Base-by-base conservation (phyloP, 53 echinoderm and acorn worm species). In the Echinarachnius parma region DNA sequence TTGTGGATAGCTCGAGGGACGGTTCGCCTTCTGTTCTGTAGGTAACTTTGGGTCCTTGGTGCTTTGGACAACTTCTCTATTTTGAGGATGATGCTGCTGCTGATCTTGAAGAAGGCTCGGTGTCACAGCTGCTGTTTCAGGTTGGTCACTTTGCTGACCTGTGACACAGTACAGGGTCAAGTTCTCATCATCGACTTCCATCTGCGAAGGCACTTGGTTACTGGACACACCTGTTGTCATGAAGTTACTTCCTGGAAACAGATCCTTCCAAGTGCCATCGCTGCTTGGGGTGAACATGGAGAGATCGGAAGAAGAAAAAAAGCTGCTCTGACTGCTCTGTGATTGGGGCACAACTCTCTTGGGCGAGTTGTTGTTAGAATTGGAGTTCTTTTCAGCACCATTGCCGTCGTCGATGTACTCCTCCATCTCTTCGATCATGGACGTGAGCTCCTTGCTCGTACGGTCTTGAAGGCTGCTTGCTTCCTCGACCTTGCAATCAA, bases 361-460 rank as follows among this genome's bases (percentile, higher is more conserved):
- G 18, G 10, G 52, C 13, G 52, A 19, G 52, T 28, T 22, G 69
- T 69, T 69, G 53, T 69, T 69, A 10, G 27, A 46, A 47, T 69
- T 69, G 2, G 34, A 20, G 21, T 69, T 42, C 23, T 26, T 11
- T 20, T 68, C 68, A 0, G 45, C 13, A 28, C 48, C 66, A 66
- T 35, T 52, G 21, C 69, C 52, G 33, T 52, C 35, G 32, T 53
- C 4, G 22, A 69, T 69, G 33, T 52, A 49, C 16, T 69, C 69
- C 69, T 69, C 69, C 53, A 69, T 52, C 53, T 69, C 69, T 14
- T 69, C 69, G 3, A 69, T 69, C 69, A 69, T 69, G 7, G 42
- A 9, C 7, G 7, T 14, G 27, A 69, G 50, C 2, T 69, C 53
- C 4, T n/a, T n/a, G n/a, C n/a, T n/a, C n/a, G n/a, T n/a, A n/a